Conservation (phyloP, 2,888 invertebrate species). For the Dolomedes plantarius region DNA sequence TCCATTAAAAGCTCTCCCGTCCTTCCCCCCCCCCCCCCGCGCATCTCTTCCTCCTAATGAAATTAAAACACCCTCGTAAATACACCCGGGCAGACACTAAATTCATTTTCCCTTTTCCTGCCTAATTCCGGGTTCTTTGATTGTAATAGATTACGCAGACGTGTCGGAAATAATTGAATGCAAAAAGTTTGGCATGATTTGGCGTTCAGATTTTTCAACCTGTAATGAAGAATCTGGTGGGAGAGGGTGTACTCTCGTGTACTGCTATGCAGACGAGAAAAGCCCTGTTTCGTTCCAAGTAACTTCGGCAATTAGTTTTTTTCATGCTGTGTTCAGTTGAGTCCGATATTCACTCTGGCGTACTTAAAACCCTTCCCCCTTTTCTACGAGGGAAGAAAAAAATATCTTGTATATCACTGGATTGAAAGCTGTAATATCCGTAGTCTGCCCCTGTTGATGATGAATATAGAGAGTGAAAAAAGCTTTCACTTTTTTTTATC, state of each 20-base stretch:
- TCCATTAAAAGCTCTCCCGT: constrained; percentile 20
- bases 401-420: too few species aligned
- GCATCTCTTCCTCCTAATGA: constrained; percentile 39
- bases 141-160: constrained; percentile 60
- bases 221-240: neutral
- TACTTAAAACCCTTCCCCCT: too few species aligned
- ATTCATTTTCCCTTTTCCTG: constrained; percentile 7
- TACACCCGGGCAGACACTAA: neutral
- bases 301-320: neutral
- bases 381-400: too few species aligned
- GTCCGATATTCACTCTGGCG: neutral
- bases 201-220: constrained; percentile 7
- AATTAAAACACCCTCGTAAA: constrained; percentile 55
- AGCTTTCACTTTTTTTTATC: too few species aligned
- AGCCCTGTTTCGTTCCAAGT: neutral
- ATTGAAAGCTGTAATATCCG: too few species aligned
- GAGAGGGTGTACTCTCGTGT: constrained; percentile 13
- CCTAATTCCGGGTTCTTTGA: constrained; percentile 36
- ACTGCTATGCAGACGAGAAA: constrained; percentile 45
- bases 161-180: constrained; percentile 44
- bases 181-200: constrained; percentile 4
- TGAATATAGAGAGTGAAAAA: too few species aligned
- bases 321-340: neutral
- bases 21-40: neutral
- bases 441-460: too few species aligned